Conservation (phyloP, 2,888 invertebrate genomes). For the Colletes collaris region DNA sequence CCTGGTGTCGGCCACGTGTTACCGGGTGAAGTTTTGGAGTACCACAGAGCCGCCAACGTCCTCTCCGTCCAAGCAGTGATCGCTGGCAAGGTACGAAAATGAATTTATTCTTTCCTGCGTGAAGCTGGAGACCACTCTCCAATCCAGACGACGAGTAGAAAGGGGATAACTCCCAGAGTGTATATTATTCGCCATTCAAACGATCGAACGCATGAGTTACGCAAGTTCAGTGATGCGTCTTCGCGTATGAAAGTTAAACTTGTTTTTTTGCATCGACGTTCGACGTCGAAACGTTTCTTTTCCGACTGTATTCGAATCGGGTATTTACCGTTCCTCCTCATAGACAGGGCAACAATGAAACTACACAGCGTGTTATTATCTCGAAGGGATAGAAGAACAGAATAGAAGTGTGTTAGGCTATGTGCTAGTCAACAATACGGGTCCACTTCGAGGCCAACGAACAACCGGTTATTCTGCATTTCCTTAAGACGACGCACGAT, state of each 20-base stretch:
- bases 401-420: conserved; percentile 24
- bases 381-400: conserved; percentile 39
- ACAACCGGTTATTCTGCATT: conserved; percentile 81
- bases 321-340: conserved; percentile 39
- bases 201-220: conserved; percentile 40
- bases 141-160: conserved; percentile 5
- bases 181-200: conserved; percentile 39
- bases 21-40: conserved; percentile 95
- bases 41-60: conserved; percentile 94
- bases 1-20: conserved; percentile 94
- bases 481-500: conserved; percentile 73
- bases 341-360: conserved; percentile 36
- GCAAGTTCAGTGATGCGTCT: conserved; percentile 41
- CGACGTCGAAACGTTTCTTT: conserved; percentile 10
- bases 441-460: conserved; percentile 69
- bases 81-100: conserved; percentile 89
- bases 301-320: conserved; percentile 22
- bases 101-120: background rate
- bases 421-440: conserved; percentile 62
- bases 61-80: conserved; percentile 95
- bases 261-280: conserved; percentile 5
- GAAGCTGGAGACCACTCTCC: conserved; percentile 1
- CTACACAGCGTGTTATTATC: conserved; percentile 22
- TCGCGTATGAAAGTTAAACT: conserved; percentile 28
- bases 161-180: conserved; percentile 8